Base-by-base conservation (phyloP, 2,113 vertebrate species). In the Erythrolamprus reginae region DNA sequence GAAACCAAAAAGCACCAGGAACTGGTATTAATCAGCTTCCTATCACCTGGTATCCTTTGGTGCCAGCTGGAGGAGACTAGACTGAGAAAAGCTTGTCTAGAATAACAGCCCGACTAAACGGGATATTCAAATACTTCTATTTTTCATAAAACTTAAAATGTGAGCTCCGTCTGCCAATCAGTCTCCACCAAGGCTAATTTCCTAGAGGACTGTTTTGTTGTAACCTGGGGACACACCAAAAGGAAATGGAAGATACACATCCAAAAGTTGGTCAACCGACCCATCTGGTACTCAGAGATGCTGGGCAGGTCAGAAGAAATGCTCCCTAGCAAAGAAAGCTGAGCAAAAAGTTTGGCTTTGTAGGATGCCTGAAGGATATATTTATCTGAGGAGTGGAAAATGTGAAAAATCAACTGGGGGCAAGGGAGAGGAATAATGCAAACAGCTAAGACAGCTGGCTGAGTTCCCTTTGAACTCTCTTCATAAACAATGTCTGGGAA, bases 401-500 rank as follows among this genome's bases (percentile, higher is more conserved):
- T 91, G 85, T 92, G 86, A 0, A 3, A 93, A 92, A 91, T 89
- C 0, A 51, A 42, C 56, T 89, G 84, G 61, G 82, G 88, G 82
- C 91, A 4, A 0, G 70, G 51, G 88, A 95, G 93, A 95, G 92
- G 95, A 95, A 95, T 88, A 92, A 88, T 91, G 90, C 87, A 93
- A 95, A 95, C 61, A 95, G 47, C 92, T 88, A 86, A 90, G 77
- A 92, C 89, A 92, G 42, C 47, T 96, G 95, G 95, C 95, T 95
- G 84, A 13, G 38, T 83, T 95, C 89, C 92, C 91, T 15, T 94
- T 96, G 94, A 95, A 95, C 51, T 90, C 17, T 89, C 87, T 94
- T 93, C 94, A 88, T 93, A 93, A 92, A 91, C 48, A 93, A 95
- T 90, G 94, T 96, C 94, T 95, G 93, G 95, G 96, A 96, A 95